Percentiles rank a stretch among this genome's conserved stretches.
Evolutionary conservation across 2,888 invertebrate genomes (phyloP).

Genomic region (Ommatoiulus sabulosus): DNA sequence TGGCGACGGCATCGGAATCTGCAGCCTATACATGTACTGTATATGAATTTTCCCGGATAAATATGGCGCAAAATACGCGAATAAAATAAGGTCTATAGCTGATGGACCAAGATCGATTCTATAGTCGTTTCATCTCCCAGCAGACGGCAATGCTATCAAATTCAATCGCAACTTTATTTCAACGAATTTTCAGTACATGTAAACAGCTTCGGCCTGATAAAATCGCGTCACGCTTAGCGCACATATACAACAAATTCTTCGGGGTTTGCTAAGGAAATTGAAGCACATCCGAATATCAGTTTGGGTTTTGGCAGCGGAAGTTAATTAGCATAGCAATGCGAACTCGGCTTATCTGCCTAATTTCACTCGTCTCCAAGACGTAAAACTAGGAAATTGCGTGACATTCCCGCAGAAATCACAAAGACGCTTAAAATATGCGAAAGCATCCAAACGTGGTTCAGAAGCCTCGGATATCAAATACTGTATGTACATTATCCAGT

Average conservation of each 20-base stretch:
- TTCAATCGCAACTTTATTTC: not conserved
- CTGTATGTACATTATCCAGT: too few species aligned
- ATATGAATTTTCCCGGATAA: too few species aligned
- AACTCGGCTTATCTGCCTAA: not conserved
- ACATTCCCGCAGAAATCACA: constrained; percentile 7
- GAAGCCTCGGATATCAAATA: too few species aligned
- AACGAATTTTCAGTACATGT: not conserved
- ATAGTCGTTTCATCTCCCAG: too few species aligned
- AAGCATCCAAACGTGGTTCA: too few species aligned
- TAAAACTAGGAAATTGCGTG: not conserved
- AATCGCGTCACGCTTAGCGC: too few species aligned
- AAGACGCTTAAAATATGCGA: not conserved
- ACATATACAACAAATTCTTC: not conserved
- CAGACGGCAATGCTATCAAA: not conserved
- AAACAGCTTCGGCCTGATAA: not conserved
- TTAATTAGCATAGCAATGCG: not conserved
- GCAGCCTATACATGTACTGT: too few species aligned
- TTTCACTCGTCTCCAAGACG: not conserved
- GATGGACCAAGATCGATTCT: too few species aligned
- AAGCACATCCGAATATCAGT: constrained; percentile 1
- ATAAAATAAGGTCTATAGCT: too few species aligned
- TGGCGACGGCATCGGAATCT: too few species aligned
- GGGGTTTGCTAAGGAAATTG: not conserved
- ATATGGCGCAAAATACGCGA: too few species aligned
- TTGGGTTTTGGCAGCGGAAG: not conserved